Conservation (phyloP, 2,797 vertebrate genomes). For the Rhodeus uyekii region DNA sequence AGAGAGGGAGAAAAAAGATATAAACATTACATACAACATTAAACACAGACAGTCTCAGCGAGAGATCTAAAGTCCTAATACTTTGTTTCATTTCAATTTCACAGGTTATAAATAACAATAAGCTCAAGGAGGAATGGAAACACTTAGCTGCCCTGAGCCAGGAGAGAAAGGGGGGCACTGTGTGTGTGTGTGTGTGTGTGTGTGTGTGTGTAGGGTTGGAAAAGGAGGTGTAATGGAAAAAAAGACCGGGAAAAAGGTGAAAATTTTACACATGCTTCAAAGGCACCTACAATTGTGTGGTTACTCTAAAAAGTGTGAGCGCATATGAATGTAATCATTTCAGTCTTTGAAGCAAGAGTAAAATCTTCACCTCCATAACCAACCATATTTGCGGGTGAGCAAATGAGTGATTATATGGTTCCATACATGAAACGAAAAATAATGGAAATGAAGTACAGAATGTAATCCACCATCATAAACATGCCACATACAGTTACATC, state of each 20-base stretch:
- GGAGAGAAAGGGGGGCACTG: constrained; percentile 37
- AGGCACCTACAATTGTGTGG: constrained; percentile 54
- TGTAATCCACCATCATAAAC: constrained; percentile 63
- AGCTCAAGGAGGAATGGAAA: constrained; percentile 59
- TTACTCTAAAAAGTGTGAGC: background rate
- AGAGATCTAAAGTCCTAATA: background rate
- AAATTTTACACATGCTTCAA: constrained; percentile 69
- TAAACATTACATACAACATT: background rate
- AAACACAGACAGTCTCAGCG: constrained; percentile 11
- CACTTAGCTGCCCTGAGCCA: constrained; percentile 56
- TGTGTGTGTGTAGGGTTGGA: constrained; percentile 31
- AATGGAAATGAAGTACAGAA: constrained; percentile 64
- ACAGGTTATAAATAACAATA: constrained; percentile 30
- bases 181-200: background rate
- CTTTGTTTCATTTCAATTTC: background rate
- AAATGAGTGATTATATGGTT: constrained; percentile 24
- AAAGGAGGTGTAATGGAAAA: background rate
- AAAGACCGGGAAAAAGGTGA: constrained; percentile 57
- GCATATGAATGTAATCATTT: constrained; percentile 54
- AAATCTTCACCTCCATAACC: constrained; percentile 20
- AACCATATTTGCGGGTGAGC: constrained; percentile 46
- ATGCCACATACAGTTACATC: constrained; percentile 55
- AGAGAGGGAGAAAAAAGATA: background rate
- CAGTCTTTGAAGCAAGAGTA: constrained; percentile 2
- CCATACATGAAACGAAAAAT: constrained; percentile 61